A percentile compares a stretch with the other conserved stretches of the same genome.
Conservation (phyloP, 2,113 vertebrate genomes). For the Xiphias gladius region DNA sequence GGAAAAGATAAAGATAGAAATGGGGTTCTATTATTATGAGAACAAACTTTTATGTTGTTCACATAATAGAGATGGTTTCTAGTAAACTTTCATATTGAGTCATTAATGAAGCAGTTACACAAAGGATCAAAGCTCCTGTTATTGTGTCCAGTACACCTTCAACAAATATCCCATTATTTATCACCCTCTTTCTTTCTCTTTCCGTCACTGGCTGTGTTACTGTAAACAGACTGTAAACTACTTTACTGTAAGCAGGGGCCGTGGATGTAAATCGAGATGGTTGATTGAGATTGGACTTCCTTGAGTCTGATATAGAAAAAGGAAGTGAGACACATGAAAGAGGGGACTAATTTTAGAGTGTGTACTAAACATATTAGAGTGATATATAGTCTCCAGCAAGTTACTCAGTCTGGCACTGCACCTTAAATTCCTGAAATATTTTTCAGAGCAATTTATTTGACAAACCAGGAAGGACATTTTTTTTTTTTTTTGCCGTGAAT, state of each 20-base stretch:
- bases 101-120: constrained; percentile 25
- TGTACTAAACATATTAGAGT: not conserved
- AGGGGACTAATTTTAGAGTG: not conserved
- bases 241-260: constrained; percentile 27
- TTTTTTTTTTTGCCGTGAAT: too few relatives aligned
- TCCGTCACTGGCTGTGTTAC: constrained; percentile 1
- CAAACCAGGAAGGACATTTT: constrained; percentile 21
- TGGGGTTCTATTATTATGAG: too few relatives aligned
- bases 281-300: constrained; percentile 39
- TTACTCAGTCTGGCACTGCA: not conserved
- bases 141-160: not conserved
- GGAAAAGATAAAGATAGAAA: not conserved
- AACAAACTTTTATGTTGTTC: not conserved
- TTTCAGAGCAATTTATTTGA: constrained; percentile 6
- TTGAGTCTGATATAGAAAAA: constrained; percentile 43
- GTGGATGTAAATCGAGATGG: constrained; percentile 10
- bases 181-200: constrained; percentile 22
- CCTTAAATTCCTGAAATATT: constrained; percentile 44
- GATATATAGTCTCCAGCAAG: not conserved
- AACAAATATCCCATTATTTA: constrained; percentile 1
- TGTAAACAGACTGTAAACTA: constrained; percentile 25
- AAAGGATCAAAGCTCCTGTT: constrained; percentile 52
- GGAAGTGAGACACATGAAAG: constrained; percentile 44
- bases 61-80: not conserved
- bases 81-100: not conserved